These are phyloP conservation scores for Heliconius ismenius DNA, from an alignment of 2,888 invertebrate species.

Conservation along the genomic window DNA sequence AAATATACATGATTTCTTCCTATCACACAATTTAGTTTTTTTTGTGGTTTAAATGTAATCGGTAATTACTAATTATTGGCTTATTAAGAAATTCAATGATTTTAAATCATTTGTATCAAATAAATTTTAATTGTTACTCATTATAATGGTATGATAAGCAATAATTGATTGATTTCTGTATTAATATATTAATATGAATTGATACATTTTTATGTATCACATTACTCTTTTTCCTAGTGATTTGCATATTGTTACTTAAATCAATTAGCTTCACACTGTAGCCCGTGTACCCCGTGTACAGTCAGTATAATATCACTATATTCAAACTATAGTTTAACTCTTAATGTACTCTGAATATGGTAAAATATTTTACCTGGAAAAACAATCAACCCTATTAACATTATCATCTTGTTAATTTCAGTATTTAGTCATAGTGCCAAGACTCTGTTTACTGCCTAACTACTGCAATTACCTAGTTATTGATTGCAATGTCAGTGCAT, in stretches of 20 bases:
- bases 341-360: too few relatives aligned
- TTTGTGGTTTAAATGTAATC: background rate
- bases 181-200: background rate
- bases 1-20: background rate
- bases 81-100: background rate
- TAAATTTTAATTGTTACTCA: background rate
- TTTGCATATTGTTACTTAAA: background rate
- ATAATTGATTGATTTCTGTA: background rate
- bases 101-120: background rate
- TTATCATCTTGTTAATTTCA: too few relatives aligned
- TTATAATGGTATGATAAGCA: background rate
- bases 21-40: background rate
- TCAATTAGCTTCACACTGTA: background rate
- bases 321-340: too few relatives aligned
- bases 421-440: too few relatives aligned
- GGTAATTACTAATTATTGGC: background rate
- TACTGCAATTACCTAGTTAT: too few relatives aligned
- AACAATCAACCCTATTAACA: too few relatives aligned
- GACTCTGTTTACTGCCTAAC: too few relatives aligned
- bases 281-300: too few relatives aligned
- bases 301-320: too few relatives aligned
- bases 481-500: too few relatives aligned
- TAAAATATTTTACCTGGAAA: too few relatives aligned
- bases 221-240: background rate
- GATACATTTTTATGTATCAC: background rate